Percentiles rank a stretch among this genome's conserved stretches.
phyloP scores from a whole-genome alignment of 2,888 invertebrate genomes.

The Eurois occulta region DNA sequence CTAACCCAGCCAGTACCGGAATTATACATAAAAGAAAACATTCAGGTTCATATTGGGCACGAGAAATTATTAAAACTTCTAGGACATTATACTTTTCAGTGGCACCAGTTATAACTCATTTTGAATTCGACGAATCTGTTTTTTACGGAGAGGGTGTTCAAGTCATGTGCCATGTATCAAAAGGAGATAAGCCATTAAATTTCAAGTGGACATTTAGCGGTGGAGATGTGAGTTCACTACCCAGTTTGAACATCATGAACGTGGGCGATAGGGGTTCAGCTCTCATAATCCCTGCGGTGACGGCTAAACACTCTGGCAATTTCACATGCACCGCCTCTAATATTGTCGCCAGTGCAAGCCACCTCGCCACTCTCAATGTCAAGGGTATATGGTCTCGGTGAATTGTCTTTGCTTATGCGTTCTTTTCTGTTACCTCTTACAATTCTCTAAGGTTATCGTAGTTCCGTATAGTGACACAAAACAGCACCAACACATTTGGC shows the following conservation, averaged over 20 bases:
- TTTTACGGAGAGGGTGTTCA: conserved; percentile 91
- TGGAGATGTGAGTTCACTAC: conserved; percentile 89
- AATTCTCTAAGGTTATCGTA: conserved; percentile 51
- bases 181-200: conserved; percentile 93
- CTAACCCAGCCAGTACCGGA: conserved; percentile 18
- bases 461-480: conserved; percentile 36
- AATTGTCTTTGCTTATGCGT: conserved; percentile 80
- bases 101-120: conserved; percentile 91
- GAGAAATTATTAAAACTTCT: conserved; percentile 32
- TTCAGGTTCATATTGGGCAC: conserved; percentile 1
- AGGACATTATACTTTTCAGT: conserved; percentile 84
- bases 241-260: conserved; percentile 92
- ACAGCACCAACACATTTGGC: conserved; percentile 50
- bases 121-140: conserved; percentile 90
- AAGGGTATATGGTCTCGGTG: conserved; percentile 89
- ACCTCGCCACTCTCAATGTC: conserved; percentile 91
- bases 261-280: conserved; percentile 92
- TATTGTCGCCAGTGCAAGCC: conserved; percentile 91
- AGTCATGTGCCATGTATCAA: conserved; percentile 91
- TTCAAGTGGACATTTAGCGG: conserved; percentile 94
- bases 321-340: conserved; percentile 92
- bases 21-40: conserved; percentile 32
- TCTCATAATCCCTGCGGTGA: conserved; percentile 93
- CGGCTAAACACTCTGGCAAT: conserved; percentile 92
- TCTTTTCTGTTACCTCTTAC: conserved; percentile 70